These are phyloP conservation scores for Galaxias olidus DNA, from an alignment of 2,797 vertebrate species.

Conservation along the genomic window DNA sequence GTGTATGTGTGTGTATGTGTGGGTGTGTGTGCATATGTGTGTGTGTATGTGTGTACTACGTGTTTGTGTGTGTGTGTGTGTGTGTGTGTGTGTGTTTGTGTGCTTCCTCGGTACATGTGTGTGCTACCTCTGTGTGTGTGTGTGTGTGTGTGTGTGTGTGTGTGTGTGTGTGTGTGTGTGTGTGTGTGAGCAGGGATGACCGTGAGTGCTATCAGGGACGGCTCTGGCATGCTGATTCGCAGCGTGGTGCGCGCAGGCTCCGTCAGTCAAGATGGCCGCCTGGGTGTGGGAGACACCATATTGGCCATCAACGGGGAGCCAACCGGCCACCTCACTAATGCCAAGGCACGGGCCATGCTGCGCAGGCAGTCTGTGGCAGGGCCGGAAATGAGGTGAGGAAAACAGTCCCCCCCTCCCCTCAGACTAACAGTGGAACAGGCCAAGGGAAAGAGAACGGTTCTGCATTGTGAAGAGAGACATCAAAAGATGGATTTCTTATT, in stretches of 20 bases:
- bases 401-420: background rate
- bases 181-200: constrained; percentile 85
- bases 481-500: too few relatives aligned
- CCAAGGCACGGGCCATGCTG: constrained; percentile 89
- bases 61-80: background rate
- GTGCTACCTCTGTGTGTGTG: constrained; percentile 22
- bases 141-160: constrained; percentile 10
- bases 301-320: constrained; percentile 90
- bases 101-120: constrained; percentile 13
- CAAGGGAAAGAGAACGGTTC: too few relatives aligned
- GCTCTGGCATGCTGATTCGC: constrained; percentile 90
- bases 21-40: too few relatives aligned
- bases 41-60: background rate
- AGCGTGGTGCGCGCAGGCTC: constrained; percentile 90
- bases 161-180: constrained; percentile 40
- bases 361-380: constrained; percentile 91
- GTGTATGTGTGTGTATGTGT: too few relatives aligned
- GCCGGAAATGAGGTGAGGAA: constrained; percentile 89
- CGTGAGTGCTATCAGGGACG: constrained; percentile 92
- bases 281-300: constrained; percentile 89
- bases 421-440: background rate
- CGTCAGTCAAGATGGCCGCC: constrained; percentile 89
- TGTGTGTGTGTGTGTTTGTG: background rate
- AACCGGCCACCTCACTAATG: constrained; percentile 83
- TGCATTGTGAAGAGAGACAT: too few relatives aligned